Evolutionary conservation across 2,797 vertebrate species (phyloP).

Genomic region (Hydrophis major): DNA sequence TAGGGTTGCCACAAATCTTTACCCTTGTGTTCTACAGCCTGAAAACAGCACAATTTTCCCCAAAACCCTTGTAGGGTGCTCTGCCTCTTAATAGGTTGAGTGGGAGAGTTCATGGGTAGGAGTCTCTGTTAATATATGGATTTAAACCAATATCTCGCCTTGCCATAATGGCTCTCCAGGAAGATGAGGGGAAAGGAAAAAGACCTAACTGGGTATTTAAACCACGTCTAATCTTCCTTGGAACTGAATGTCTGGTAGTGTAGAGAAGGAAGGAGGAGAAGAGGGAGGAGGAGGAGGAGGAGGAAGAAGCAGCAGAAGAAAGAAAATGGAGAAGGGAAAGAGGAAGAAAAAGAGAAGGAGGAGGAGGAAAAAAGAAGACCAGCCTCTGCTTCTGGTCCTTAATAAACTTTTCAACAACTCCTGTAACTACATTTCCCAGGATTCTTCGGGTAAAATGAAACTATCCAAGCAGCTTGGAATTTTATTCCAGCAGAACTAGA

Average conservation of each 20-base stretch:
- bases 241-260: not conserved
- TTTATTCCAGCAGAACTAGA: not conserved
- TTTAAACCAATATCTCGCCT: not conserved
- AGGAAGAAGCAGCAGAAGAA: too few relatives aligned
- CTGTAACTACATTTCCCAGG: not conserved
- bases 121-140: not conserved
- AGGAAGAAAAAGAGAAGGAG: too few relatives aligned
- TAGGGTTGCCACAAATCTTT: not conserved
- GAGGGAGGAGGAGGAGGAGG: too few relatives aligned
- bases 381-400: not conserved
- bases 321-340: too few relatives aligned
- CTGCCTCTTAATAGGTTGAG: not conserved
- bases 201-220: not conserved
- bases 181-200: not conserved
- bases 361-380: too few relatives aligned
- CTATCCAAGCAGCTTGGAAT: not conserved
- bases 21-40: not conserved
- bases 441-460: not conserved
- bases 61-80: not conserved
- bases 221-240: not conserved
- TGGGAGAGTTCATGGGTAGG: not conserved
- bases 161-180: not conserved
- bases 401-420: not conserved
- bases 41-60: not conserved
- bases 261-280: too few relatives aligned